Conservation (phyloP, 2,888 invertebrate genomes). For the Apamea crenata region DNA sequence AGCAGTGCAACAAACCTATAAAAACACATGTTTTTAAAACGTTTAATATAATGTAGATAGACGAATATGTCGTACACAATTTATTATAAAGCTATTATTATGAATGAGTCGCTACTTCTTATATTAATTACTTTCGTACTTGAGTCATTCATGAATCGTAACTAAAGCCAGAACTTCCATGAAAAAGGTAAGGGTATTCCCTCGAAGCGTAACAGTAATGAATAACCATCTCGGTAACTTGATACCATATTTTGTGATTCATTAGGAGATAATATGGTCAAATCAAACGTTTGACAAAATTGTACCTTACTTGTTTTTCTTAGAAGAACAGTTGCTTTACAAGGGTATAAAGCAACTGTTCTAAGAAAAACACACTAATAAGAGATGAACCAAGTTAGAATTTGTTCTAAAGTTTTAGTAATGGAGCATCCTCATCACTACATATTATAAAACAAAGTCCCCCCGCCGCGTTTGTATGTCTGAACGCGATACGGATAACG, state of each 20-base stretch:
- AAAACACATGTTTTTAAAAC: not conserved
- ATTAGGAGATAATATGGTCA: not conserved
- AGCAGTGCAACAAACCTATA: constrained; percentile 76
- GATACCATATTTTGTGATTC: not conserved
- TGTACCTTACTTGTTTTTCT: not conserved
- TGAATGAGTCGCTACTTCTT: not conserved
- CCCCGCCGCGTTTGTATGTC: not conserved
- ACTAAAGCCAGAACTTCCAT: not conserved
- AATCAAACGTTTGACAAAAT: constrained; percentile 6
- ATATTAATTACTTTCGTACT: constrained; percentile 4
- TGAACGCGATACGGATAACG: not conserved
- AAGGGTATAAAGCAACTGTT: not conserved
- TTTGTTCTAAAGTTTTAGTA: not conserved
- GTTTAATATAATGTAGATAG: not conserved
- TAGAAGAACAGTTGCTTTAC: too few species aligned
- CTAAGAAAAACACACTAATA: not conserved
- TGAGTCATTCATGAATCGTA: constrained; percentile 10
- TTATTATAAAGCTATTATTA: not conserved
- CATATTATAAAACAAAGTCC: not conserved
- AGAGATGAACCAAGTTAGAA: not conserved
- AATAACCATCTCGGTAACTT: not conserved
- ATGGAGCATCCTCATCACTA: not conserved
- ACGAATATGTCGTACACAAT: not conserved
- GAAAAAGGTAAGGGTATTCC: constrained; percentile 6
- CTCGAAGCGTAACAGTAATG: not conserved